Percentiles rank a stretch among this genome's conserved stretches.
These are phyloP conservation scores for Pelvicachromis taeniatus DNA, from an alignment of 2,113 vertebrate species.

Conservation along the genomic window DNA sequence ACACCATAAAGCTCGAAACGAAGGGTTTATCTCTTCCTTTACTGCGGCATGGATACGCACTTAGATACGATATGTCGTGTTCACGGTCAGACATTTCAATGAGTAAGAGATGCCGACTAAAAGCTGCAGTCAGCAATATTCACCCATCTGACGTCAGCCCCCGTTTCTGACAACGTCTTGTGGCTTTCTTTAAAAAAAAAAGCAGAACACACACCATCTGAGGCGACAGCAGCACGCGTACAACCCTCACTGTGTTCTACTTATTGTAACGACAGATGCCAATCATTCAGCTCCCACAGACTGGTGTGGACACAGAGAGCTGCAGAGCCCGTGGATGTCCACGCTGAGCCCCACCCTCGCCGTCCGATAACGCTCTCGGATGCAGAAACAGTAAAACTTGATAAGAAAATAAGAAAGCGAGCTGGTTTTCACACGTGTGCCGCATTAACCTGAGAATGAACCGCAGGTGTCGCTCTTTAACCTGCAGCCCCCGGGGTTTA, in stretches of 20 bases:
- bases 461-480: not conserved
- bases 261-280: not conserved
- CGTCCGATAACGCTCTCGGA: not conserved
- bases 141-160: not conserved
- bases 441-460: not conserved
- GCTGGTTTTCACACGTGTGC: not conserved
- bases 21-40: not conserved
- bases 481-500: not conserved
- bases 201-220: not conserved
- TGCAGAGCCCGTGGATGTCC: not conserved
- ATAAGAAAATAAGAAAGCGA: not conserved
- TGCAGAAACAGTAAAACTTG: not conserved
- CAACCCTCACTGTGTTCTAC: not conserved
- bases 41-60: not conserved
- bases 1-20: not conserved
- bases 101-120: not conserved
- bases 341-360: not conserved
- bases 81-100: not conserved
- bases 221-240: not conserved
- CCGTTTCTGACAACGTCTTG: not conserved
- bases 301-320: not conserved
- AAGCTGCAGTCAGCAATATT: not conserved
- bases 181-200: not conserved
- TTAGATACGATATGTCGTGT: rapidly evolving
- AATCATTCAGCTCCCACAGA: not conserved